phyloP scores from a whole-genome alignment of 2,888 invertebrate genomes.

The Poecilobothrus nobilitatus region DNA sequence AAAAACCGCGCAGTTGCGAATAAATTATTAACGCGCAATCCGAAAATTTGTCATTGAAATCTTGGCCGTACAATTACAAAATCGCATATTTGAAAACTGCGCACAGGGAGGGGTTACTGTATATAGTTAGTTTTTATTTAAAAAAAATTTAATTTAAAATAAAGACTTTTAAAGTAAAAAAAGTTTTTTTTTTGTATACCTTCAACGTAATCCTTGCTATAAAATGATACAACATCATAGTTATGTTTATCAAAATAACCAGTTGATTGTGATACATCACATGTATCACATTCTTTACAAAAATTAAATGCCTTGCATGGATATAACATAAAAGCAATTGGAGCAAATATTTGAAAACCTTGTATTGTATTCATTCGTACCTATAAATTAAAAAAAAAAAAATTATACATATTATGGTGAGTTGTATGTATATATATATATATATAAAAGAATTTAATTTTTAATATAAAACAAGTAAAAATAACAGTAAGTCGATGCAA shows the following conservation, averaged over 20 bases:
- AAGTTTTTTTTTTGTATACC: constrained; percentile 49
- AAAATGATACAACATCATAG: constrained; percentile 68
- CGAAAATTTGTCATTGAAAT: too few relatives aligned
- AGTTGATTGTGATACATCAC: constrained; percentile 61
- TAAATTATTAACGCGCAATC: too few relatives aligned
- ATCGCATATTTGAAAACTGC: too few relatives aligned
- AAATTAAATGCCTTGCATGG: constrained; percentile 56
- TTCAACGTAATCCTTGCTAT: constrained; percentile 69
- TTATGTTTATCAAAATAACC: constrained; percentile 73
- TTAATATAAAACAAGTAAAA: too few relatives aligned
- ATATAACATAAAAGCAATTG: constrained; percentile 85
- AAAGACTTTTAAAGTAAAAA: constrained; percentile 15
- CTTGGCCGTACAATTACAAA: too few relatives aligned
- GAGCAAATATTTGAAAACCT: constrained; percentile 81
- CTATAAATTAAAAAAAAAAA: constrained; percentile 42
- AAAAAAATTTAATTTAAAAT: too few relatives aligned
- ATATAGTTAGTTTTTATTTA: too few relatives aligned
- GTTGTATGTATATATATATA: too few relatives aligned
- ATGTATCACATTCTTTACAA: constrained; percentile 47
- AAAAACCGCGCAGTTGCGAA: too few relatives aligned
- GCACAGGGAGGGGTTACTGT: too few relatives aligned
- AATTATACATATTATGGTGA: background rate
- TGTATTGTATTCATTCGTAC: constrained; percentile 91
- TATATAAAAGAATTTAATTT: too few relatives aligned
- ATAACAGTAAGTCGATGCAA: too few relatives aligned